Conservation (phyloP, 1,140 invertebrate genomes). For the Kradibia gibbosae region DNA sequence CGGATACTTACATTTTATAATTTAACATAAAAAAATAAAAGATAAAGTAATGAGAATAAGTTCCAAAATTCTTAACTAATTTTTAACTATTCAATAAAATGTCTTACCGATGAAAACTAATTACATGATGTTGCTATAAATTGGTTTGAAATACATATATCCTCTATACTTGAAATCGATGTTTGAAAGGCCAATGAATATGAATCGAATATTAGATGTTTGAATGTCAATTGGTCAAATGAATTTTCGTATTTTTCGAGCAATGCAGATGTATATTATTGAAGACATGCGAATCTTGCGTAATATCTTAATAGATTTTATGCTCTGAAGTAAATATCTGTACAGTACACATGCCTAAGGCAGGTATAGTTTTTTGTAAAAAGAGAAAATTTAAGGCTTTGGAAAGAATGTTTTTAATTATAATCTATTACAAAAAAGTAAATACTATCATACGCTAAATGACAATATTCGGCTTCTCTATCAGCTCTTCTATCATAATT, state of each 20-base stretch:
- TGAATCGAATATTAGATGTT: slow-evolving; percentile 5
- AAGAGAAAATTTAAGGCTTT: too few relatives aligned
- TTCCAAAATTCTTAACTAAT: not conserved
- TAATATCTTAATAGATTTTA: too few relatives aligned
- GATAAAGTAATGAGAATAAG: not conserved
- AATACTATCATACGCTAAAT: too few relatives aligned
- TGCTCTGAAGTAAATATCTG: too few relatives aligned
- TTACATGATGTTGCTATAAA: not conserved
- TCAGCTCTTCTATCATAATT: too few relatives aligned
- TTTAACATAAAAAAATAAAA: too few relatives aligned
- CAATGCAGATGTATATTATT: not conserved
- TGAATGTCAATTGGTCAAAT: slow-evolving; percentile 17
- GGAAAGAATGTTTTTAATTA: too few relatives aligned
- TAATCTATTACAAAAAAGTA: too few relatives aligned
- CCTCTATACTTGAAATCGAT: not conserved
- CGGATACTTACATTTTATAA: not conserved
- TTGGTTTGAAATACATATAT: not conserved
- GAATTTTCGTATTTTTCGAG: not conserved
- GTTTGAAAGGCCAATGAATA: not conserved
- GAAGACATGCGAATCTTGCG: not conserved
- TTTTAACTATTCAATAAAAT: not conserved
- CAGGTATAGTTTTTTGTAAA: too few relatives aligned
- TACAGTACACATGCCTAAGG: too few relatives aligned
- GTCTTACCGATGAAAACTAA: not conserved
- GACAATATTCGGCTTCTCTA: too few relatives aligned